Evolutionary conservation across 2,113 vertebrate species (phyloP), one percentile per base, ranked within the genome.

Genomic region (Paratilapia polleni): DNA sequence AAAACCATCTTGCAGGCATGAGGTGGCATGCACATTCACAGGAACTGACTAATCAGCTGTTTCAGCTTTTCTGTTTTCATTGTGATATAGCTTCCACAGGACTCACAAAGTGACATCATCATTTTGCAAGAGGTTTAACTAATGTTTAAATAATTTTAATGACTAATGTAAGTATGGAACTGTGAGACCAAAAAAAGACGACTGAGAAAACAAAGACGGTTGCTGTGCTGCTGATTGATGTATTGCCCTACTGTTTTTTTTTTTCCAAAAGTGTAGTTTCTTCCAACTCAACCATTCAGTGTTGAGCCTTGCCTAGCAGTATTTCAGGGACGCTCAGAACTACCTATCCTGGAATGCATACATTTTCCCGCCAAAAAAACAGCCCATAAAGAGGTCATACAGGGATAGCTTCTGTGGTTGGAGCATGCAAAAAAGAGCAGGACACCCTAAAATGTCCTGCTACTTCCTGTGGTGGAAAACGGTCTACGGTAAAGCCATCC

Each of bases 401-500:
- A 73, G 17, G 26, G 68, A 73, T 31, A 73, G 43, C 17, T 73
- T 52, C 68, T 17, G 20, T 52, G 26, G 43, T 20, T 52, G 47
- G 68, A 73, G 52, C 47, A 73, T 31, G 26, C 20, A 54, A 52
- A 56, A 73, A 54, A 26, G 68, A 73, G 68, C 47, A 31, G 49
- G 47, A 73, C 26, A 20, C 68, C 26, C 47, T 54, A 54, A 73
- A 31, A 73, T 31, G 68, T 52, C 68, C 19, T 73, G 11, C 47
- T 73, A 31, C 17, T 52, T 73, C 26, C 47, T 73, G 68, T 54
- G 68, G 52, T 73, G 47, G 68, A 73, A 73, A 73, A n/a, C 19
- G 6, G 68, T 52, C 47, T 8, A 41, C 57, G 38, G 43, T 26
- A 78, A 80, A 78, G 17, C 26, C 24, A 28, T 59, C 75, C 91